phyloP scores from a whole-genome alignment of 2,888 invertebrate genomes.

The Dryomyza anilis region DNA sequence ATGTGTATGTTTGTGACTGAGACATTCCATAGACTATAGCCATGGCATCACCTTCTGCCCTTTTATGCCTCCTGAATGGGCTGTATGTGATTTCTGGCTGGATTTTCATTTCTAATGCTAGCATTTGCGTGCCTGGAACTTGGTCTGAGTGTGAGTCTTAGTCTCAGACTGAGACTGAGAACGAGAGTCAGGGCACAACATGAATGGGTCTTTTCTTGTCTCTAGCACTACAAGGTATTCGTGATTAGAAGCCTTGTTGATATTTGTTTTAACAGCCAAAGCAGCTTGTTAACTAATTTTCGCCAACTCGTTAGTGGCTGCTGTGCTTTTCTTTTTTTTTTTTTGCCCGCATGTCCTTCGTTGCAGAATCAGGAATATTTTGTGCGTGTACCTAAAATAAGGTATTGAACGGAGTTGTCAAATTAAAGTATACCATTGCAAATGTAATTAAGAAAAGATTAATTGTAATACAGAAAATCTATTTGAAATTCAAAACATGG shows the following conservation, averaged over 20 bases:
- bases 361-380: too few species aligned
- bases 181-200: too few species aligned
- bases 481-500: too few species aligned
- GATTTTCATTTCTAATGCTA: neutral
- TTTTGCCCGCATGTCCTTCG: neutral
- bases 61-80: neutral
- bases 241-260: slow-evolving; percentile 47
- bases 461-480: too few species aligned
- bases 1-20: slow-evolving; percentile 34
- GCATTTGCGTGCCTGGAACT: slow-evolving; percentile 5
- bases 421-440: too few species aligned
- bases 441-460: too few species aligned
- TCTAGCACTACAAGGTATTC: slow-evolving; percentile 50
- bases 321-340: neutral
- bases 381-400: too few species aligned
- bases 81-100: neutral
- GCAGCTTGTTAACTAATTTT: slow-evolving; percentile 50
- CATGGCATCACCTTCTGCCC: neutral
- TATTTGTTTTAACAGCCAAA: slow-evolving; percentile 41
- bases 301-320: slow-evolving; percentile 7
- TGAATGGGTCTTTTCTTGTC: slow-evolving; percentile 8
- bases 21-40: slow-evolving; percentile 14
- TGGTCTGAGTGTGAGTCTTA: too few species aligned
- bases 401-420: too few species aligned
- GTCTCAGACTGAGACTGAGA: too few species aligned